Conservation (phyloP, 1,140 invertebrate species). For the Linepithema humile region DNA sequence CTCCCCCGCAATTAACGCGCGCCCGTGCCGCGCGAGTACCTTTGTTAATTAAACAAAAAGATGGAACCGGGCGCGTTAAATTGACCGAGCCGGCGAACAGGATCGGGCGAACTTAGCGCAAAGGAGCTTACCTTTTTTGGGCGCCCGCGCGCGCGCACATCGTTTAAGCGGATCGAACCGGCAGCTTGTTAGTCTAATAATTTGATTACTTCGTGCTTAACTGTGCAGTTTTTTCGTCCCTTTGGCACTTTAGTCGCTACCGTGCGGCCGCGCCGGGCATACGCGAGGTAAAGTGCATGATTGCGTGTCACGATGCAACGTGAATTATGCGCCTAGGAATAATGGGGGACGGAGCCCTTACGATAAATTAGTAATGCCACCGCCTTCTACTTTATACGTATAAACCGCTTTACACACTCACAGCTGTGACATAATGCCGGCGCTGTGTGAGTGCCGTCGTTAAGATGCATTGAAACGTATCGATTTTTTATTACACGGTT, state of each 20-base stretch:
- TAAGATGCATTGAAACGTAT: constrained; percentile 53
- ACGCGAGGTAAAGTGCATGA: constrained; percentile 37
- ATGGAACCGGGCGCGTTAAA: constrained; percentile 23
- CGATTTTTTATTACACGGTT: constrained; percentile 50
- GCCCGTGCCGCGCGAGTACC: constrained; percentile 40
- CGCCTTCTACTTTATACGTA: background rate
- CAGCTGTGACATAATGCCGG: constrained; percentile 18
- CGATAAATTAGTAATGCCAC: constrained; percentile 46
- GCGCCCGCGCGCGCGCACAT: background rate
- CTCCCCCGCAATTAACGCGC: constrained; percentile 34
- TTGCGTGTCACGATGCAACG: constrained; percentile 51
- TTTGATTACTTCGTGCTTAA: constrained; percentile 46
- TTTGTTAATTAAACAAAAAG: constrained; percentile 57
- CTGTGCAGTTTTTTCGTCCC: constrained; percentile 36
- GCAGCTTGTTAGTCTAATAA: constrained; percentile 49
- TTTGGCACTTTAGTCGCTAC: constrained; percentile 30
- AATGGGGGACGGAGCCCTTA: constrained; percentile 19
- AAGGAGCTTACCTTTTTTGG: constrained; percentile 24
- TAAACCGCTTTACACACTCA: background rate
- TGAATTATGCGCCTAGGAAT: constrained; percentile 48
- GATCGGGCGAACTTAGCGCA: constrained; percentile 21
- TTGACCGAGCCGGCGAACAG: constrained; percentile 8
- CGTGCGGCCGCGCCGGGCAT: background rate
- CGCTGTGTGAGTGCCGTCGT: constrained; percentile 13
- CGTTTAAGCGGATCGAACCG: constrained; percentile 37